These are phyloP conservation scores for Phymatocera aterrima DNA, from an alignment of 2,888 invertebrate genomes.

Conservation along the genomic window DNA sequence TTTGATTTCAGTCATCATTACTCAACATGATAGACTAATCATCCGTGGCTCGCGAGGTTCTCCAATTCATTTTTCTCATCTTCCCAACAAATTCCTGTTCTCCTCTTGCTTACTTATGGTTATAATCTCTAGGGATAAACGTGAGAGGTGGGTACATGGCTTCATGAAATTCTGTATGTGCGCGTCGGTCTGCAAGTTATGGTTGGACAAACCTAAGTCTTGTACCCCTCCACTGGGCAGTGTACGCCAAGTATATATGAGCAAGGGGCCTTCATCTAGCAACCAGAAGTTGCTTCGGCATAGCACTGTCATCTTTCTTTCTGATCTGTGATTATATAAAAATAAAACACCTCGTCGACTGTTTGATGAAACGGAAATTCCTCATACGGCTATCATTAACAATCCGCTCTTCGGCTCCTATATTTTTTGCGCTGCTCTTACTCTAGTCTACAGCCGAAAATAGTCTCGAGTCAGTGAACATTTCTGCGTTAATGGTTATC, in stretches of 20 bases:
- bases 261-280: conserved; percentile 65
- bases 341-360: neutral
- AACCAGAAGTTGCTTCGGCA: conserved; percentile 29
- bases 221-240: conserved; percentile 72
- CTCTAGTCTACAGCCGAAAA: neutral
- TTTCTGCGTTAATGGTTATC: neutral
- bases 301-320: neutral
- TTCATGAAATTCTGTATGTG: neutral
- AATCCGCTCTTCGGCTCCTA: neutral
- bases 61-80: too few relatives aligned
- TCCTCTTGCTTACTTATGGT: too few relatives aligned
- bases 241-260: conserved; percentile 72
- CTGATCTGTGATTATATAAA: neutral
- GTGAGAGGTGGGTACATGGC: neutral
- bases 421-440: neutral
- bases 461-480: neutral
- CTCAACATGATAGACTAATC: too few relatives aligned
- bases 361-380: neutral
- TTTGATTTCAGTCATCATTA: too few relatives aligned
- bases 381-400: neutral
- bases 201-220: conserved; percentile 27
- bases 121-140: too few relatives aligned
- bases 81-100: too few relatives aligned
- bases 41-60: too few relatives aligned
- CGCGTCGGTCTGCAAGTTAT: conserved; percentile 32